These are phyloP conservation scores for Microvelia longipes DNA, from an alignment of 1,140 invertebrate species.

Conservation along the genomic window DNA sequence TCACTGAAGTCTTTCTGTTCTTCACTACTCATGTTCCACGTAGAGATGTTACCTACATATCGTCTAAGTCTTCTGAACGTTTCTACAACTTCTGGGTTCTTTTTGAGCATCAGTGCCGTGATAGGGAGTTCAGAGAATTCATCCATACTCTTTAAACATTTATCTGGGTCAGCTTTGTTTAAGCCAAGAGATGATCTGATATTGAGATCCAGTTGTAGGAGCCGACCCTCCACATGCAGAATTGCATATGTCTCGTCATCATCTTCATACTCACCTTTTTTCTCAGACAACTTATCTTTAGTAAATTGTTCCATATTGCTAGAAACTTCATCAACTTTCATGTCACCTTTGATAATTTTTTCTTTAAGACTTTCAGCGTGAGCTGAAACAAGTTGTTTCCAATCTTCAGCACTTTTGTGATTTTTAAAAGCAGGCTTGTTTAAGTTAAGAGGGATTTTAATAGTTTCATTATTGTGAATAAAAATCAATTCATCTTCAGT, in stretches of 20 bases:
- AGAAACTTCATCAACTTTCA: constrained; percentile 40
- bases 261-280: constrained; percentile 11
- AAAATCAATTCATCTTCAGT: constrained; percentile 3
- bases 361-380: constrained; percentile 41
- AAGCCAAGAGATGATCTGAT: constrained; percentile 51
- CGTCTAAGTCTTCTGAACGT: constrained; percentile 44
- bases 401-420: constrained; percentile 36
- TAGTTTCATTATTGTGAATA: constrained; percentile 35
- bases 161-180: constrained; percentile 45
- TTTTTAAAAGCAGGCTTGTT: constrained; percentile 34
- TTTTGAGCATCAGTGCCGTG: constrained; percentile 63
- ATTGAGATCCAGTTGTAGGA: constrained; percentile 54
- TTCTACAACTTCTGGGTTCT: constrained; percentile 66
- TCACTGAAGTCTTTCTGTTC: constrained; percentile 36
- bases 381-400: constrained; percentile 39
- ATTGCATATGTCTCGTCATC: constrained; percentile 11
- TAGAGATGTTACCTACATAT: constrained; percentile 48
- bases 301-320: constrained; percentile 33
- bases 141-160: constrained; percentile 42
- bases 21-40: constrained; percentile 46
- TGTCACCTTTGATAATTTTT: constrained; percentile 41
- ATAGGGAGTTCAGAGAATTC: constrained; percentile 46
- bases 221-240: constrained; percentile 42
- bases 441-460: constrained; percentile 40
- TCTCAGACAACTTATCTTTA: constrained; percentile 32